These are phyloP conservation scores for Micoletzkya japonica DNA, from an alignment of 2,888 invertebrate species.

Conservation along the genomic window DNA sequence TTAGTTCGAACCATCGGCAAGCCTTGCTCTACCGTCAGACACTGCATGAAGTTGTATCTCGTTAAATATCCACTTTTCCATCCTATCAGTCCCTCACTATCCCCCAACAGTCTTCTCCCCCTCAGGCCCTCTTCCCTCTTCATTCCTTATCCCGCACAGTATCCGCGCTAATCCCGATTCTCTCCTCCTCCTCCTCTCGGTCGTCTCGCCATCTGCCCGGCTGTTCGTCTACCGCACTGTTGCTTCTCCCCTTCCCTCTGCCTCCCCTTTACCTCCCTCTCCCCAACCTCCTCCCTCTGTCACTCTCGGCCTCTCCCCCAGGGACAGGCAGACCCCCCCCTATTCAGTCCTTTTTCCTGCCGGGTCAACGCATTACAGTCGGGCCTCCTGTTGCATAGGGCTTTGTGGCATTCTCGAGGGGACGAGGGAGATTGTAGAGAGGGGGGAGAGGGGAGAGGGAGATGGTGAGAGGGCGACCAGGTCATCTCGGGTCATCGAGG, in stretches of 20 bases:
- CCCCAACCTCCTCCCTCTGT: neutral
- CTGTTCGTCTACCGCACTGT: neutral
- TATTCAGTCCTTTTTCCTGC: neutral
- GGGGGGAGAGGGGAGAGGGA: too few relatives aligned
- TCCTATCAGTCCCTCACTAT: neutral
- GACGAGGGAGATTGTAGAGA: too few relatives aligned
- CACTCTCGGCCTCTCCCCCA: neutral
- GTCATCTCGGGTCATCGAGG: too few relatives aligned
- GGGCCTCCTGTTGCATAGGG: neutral
- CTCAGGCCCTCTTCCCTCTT: neutral
- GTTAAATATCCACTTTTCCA: too few relatives aligned
- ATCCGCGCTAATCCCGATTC: neutral
- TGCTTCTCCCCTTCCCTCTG: neutral
- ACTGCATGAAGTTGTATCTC: too few relatives aligned
- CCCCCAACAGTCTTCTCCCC: neutral
- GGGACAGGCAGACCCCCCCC: neutral
- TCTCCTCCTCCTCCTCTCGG: neutral
- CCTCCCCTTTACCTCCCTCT: constrained; percentile 13
- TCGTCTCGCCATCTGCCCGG: neutral
- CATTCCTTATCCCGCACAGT: neutral
- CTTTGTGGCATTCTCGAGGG: too few relatives aligned
- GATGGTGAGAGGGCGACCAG: too few relatives aligned
- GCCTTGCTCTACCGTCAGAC: too few relatives aligned
- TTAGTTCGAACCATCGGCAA: too few relatives aligned
- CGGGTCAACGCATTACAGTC: constrained; percentile 26